Base-by-base conservation (phyloP, 2,888 invertebrate species). In the Xylota sylvarum region DNA sequence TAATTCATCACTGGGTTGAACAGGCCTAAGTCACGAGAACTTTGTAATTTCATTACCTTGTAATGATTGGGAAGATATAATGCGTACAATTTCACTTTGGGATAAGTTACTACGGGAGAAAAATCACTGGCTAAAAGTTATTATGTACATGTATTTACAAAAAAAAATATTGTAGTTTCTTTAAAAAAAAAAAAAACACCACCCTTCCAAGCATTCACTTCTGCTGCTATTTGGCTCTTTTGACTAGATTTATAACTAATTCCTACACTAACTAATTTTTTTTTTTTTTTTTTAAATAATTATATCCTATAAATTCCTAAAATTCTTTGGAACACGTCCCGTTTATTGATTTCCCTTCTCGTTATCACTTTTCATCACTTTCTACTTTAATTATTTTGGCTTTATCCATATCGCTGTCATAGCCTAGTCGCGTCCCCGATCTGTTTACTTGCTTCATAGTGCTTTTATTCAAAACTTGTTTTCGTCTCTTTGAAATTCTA, bases 331-430 rank as follows among this genome's bases (percentile, higher is more conserved):
- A 32, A 46, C 46, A 46, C 5, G 27, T 55, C 19, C 12, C 17
- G 32, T 58, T 7, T 50, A 37, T 46, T 50, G 10, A 17, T 17
- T 48, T 50, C 32, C n/a, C 9, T 40, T 32, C 52, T 46, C 4
- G 0, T 10, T 58, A 67, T 80, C 74, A 87, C 58, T 82, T 88
- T 65, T 91, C 91, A 79, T 89, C 83, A 67, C 89, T 89, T 89
- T 92, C 92, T 80, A 90, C 55, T 88, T 92, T 92, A 79, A 92
- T 91, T 32, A 89, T 87, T 87, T 90, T 91, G 19, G 88, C 40
- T 7, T 46, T 43, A 17, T 74, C 73, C 7, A 64, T 9, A 4
- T 56, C 52, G 43, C 40, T 52, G 9, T 73, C 89, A 80, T 91
- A 90, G 35, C 90, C 89, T 56, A 65, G 6, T 9, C 60, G 50